Conservation (phyloP, 1,140 invertebrate genomes). For the Pteromalus puparum region DNA sequence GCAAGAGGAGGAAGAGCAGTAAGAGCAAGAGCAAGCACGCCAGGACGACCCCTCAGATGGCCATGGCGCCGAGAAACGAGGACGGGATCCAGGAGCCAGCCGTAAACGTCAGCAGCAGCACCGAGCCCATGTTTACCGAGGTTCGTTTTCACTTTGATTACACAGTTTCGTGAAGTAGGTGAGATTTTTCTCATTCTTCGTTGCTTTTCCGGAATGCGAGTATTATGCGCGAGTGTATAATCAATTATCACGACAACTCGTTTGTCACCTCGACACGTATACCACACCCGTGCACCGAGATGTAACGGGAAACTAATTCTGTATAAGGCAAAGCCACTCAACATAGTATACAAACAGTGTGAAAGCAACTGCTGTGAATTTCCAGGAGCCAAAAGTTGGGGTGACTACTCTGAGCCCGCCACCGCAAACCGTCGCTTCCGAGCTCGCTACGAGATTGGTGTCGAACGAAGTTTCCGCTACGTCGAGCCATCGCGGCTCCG, state of each 20-base stretch:
- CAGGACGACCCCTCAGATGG: conserved; percentile 52
- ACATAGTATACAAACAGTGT: background rate
- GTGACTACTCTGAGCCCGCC: background rate
- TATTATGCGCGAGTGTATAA: background rate
- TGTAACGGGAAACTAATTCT: too few relatives aligned
- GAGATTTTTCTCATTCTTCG: background rate
- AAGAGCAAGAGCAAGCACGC: conserved; percentile 46
- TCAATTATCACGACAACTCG: background rate
- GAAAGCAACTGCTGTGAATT: background rate
- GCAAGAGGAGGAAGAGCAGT: conserved; percentile 56
- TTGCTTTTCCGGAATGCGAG: background rate
- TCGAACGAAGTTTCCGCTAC: conserved; percentile 63
- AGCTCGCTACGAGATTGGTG: conserved; percentile 36
- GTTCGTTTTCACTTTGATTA: background rate
- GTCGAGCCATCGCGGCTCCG: conserved; percentile 62
- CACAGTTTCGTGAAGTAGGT: background rate
- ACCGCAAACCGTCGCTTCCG: background rate
- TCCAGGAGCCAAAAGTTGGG: conserved; percentile 14
- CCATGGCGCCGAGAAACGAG: background rate
- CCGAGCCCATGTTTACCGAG: conserved; percentile 9
- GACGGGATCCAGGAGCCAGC: background rate
- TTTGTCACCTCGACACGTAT: too few relatives aligned
- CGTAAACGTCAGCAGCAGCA: conserved; percentile 7
- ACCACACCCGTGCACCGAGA: too few relatives aligned
- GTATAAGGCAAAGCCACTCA: too few relatives aligned